Evolutionary conservation across 23 tunicate genomes (phyloP).

Genomic region (Botrylloides violaceus): DNA sequence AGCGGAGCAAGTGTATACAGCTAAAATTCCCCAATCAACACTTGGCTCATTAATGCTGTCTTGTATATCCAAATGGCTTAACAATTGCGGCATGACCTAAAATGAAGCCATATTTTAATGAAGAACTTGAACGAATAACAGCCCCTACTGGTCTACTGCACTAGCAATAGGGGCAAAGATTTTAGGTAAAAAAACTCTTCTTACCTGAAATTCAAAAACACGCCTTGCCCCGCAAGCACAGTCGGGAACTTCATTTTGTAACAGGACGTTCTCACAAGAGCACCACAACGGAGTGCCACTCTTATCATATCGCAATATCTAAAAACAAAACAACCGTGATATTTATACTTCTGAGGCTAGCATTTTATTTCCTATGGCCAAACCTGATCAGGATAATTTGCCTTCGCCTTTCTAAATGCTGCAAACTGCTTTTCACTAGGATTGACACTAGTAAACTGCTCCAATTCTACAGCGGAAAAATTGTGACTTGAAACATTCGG

Average conservation of each 20-base stretch:
- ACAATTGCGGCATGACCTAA: conserved; percentile 60
- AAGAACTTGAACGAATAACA: no score
- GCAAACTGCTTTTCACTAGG: conserved; percentile 30
- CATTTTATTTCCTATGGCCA: no score
- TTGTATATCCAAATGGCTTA: conserved; percentile 34
- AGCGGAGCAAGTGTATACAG: conserved; percentile 43
- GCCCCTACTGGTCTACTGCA: no score
- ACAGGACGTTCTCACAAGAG: conserved; percentile 15
- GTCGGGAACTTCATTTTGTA: conserved; percentile 16
- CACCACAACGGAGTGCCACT: conserved; percentile 60
- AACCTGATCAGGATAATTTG: conserved; percentile 35
- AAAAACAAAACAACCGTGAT: no score
- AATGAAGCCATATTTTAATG: no score
- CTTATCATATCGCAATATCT: conserved; percentile 39
- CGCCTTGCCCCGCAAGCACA: conserved; percentile 46
- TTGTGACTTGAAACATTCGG: no score
- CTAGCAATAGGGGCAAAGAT: neutral
- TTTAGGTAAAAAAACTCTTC: conserved; percentile 11
- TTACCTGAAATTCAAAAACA: conserved; percentile 35
- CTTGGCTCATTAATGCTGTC: conserved; percentile 26
- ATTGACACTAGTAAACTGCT: conserved; percentile 11
- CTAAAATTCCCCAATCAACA: conserved; percentile 65
- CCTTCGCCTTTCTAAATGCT: conserved; percentile 22
- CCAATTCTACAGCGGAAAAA: conserved; percentile 32
- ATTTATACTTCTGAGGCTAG: no score